These are phyloP conservation scores for Boulengeromyrus knoepffleri DNA, from an alignment of 2,113 vertebrate genomes.

Conservation along the genomic window DNA sequence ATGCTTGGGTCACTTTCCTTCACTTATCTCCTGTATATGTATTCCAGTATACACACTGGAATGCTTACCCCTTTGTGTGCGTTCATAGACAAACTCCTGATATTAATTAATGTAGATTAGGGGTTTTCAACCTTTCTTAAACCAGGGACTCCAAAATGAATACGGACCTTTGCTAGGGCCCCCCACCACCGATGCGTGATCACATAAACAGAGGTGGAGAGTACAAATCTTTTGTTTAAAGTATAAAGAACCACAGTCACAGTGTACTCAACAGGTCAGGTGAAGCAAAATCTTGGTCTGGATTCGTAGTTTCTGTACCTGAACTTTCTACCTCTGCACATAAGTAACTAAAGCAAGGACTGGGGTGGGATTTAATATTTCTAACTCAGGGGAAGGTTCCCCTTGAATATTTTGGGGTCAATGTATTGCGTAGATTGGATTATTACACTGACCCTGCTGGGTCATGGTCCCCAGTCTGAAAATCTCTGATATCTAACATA, in stretches of 20 bases:
- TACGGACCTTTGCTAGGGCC: not conserved
- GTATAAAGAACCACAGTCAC: not conserved
- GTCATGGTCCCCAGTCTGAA: not conserved
- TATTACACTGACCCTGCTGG: not conserved
- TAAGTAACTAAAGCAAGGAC: not conserved
- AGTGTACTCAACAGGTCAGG: not conserved
- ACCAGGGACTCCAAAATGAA: not conserved
- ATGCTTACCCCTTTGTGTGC: not conserved
- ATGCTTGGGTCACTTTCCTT: not conserved
- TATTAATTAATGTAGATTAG: not conserved
- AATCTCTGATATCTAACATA: not conserved
- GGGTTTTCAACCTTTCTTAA: not conserved
- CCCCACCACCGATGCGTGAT: not conserved
- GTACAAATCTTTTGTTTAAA: not conserved
- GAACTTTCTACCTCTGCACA: not conserved
- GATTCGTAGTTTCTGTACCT: not conserved
- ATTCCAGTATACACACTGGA: not conserved
- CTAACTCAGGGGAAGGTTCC: not conserved
- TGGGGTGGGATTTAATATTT: not conserved
- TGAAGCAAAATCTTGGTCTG: not conserved
- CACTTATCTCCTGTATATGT: slow-evolving; percentile 4
- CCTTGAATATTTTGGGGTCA: not conserved
- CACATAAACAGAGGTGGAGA: not conserved
- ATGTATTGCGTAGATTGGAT: not conserved
- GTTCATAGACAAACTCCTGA: not conserved